Conservation (phyloP, 2,797 vertebrate genomes). For the Epinephelus malabaricus region DNA sequence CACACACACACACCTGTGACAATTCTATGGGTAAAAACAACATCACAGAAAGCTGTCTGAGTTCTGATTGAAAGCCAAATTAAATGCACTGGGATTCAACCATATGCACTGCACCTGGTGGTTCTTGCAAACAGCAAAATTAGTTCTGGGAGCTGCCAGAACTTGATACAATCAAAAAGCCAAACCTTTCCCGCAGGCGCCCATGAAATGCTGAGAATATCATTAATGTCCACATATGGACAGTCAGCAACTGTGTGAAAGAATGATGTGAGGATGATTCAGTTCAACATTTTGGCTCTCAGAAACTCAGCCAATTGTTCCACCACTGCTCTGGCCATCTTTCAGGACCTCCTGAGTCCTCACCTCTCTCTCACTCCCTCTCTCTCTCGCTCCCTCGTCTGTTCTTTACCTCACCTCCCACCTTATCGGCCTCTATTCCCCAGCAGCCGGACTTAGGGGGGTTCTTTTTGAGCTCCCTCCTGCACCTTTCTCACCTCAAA, state of each 20-base stretch:
- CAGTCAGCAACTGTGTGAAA: constrained; percentile 13
- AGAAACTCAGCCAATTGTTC: constrained; percentile 8
- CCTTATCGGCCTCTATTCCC: constrained; percentile 1
- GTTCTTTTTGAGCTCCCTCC: neutral
- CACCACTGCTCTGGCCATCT: neutral
- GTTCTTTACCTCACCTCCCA: constrained; percentile 1
- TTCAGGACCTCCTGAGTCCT: constrained; percentile 6
- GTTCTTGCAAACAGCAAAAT: constrained; percentile 31
- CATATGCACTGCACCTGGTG: constrained; percentile 42
- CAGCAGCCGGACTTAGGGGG: constrained; percentile 5
- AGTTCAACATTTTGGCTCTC: constrained; percentile 14
- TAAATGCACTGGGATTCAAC: constrained; percentile 41
- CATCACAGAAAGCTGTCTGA: constrained; percentile 36
- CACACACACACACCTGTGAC: constrained; percentile 21
- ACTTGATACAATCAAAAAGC: constrained; percentile 37
- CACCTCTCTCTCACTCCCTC: neutral
- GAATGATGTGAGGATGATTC: constrained; percentile 16
- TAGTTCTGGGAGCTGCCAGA: constrained; percentile 45
- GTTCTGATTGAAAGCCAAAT: constrained; percentile 54
- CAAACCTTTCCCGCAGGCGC: constrained; percentile 19
- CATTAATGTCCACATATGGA: constrained; percentile 25
- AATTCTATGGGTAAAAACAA: constrained; percentile 41
- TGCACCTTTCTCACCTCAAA: constrained; percentile 33
- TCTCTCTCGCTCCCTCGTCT: neutral
- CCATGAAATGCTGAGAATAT: constrained; percentile 10